Evolutionary conservation across 2,113 vertebrate species (phyloP), one percentile per base, ranked within the genome.

Genomic region (Boulengerochromis microlepis): DNA sequence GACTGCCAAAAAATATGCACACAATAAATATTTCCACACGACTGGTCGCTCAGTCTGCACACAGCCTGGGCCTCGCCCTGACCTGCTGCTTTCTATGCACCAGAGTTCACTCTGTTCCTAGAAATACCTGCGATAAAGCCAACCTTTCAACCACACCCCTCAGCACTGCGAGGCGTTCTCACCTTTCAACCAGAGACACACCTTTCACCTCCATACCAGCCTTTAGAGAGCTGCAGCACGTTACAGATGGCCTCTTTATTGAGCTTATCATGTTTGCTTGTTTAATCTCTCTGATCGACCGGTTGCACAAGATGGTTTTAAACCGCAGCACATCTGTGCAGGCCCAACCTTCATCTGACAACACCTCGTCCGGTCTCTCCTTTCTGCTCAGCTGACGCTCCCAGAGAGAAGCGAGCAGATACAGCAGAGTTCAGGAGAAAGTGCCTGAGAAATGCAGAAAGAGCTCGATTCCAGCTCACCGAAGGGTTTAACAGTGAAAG

Each of bases 261-360:
- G 71, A 19, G 40, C 24, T 76, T 0, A 12, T 12, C 42, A 0
- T 7, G 24, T 82, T 64, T 61, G 29, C 18, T 22, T 33, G n/a
- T 61, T 31, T 66, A 64, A 50, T 50, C 38, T 3, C 38, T 16
- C 26, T 1, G 31, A 69, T 33, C 15, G 6, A 53, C 85, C 2
- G 42, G 88, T 81, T 74, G 5, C 81, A 71, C 81, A 33, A 57
- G 40, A 11, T 29, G 2, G 15, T 76, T 76, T 29, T 47, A 26
- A 47, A 29, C 5, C 0, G 8, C 69, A 76, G 10, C 22, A 35
- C 10, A 10, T 13, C 15, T 26, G 15, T 7, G 22, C 15, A 29
- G 9, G 24, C 4, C 22, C 40, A 45, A 7, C 9, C 69, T 45
- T 7, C 42, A 0, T 1, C 15, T 47, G 10, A 47, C 69, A 6